These are phyloP conservation scores for Hirtodrosophila confusa DNA, from an alignment of 2,888 invertebrate species.

Conservation along the genomic window DNA sequence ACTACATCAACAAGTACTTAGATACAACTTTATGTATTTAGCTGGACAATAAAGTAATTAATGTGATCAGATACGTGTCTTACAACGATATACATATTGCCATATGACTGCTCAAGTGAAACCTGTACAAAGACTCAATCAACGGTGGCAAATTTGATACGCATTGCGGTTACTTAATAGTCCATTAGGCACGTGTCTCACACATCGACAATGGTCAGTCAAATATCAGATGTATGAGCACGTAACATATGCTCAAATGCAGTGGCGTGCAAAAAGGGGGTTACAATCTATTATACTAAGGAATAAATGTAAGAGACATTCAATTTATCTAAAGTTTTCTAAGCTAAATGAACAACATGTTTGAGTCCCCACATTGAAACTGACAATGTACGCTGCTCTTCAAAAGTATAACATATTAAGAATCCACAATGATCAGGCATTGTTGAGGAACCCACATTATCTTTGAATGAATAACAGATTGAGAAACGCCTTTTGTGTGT, in stretches of 20 bases:
- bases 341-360: no score
- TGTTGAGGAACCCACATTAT: constrained; percentile 6
- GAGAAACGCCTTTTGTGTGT: constrained; percentile 40
- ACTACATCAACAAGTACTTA: no score
- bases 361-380: no score
- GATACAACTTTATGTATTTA: no score
- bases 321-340: no score
- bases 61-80: neutral
- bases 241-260: neutral
- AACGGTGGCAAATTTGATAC: constrained; percentile 20
- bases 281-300: neutral
- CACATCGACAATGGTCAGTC: constrained; percentile 18
- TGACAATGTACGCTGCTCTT: no score
- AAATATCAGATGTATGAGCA: constrained; percentile 7
- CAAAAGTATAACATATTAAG: no score
- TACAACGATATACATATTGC: constrained; percentile 10
- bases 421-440: neutral
- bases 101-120: constrained; percentile 25
- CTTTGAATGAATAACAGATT: neutral
- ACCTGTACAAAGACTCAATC: constrained; percentile 14
- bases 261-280: no score
- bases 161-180: constrained; percentile 44
- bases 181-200: constrained; percentile 46
- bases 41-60: constrained; percentile 2
- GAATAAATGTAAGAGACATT: neutral